Base-by-base conservation (phyloP, 2,888 invertebrate species). In the Thecophora atra region DNA sequence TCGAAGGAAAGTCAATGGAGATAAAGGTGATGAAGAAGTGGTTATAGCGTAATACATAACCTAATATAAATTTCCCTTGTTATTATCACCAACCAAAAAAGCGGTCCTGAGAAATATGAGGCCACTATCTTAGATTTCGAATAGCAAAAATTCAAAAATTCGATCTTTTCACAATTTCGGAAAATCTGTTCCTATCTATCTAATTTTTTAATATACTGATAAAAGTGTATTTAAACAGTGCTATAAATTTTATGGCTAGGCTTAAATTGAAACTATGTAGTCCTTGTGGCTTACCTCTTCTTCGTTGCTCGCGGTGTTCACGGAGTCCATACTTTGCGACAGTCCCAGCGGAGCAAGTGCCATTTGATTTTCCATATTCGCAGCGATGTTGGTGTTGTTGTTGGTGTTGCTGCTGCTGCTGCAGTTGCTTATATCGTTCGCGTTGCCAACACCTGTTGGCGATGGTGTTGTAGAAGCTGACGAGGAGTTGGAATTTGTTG, bases 291-390 rank as follows among this genome's bases (percentile, higher is more conserved):
- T 90, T 84, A 97, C 98, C 97, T 97, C 98, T 91, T 97, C 98
- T 90, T 98, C 97, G 87, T 96, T 94, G 87, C 95, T 94, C 85
- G 93, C 93, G 81, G 96, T 96, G 89, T 97, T 97, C 87, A 97
- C 97, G 83, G 96, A 97, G 89, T 97, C 97, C 96, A 97, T 97
- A 89, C 96, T 97, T 89, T 97, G 97, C 87, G 96, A 96, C 85
- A 95, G 90, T 83, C 95, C 93, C 86, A 92, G 89, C 85, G 91
- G 90, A 79, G 91, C 90, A 79, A 91, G 89, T 79, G 91, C 91
- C 84, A 87, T 86, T 83, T 85, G 86, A 82, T 86, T 87, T 77
- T 87, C 87, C 85, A 86, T 86, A 77, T 81, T 82, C 78, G 76
- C 78, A 78, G 75, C 79, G 80, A 78, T 82, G 78, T 77, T 79